Percentiles rank a stretch among this genome's conserved stretches.
Conservation (phyloP, 2,797 vertebrate genomes). For the Sebastes wilsoni region DNA sequence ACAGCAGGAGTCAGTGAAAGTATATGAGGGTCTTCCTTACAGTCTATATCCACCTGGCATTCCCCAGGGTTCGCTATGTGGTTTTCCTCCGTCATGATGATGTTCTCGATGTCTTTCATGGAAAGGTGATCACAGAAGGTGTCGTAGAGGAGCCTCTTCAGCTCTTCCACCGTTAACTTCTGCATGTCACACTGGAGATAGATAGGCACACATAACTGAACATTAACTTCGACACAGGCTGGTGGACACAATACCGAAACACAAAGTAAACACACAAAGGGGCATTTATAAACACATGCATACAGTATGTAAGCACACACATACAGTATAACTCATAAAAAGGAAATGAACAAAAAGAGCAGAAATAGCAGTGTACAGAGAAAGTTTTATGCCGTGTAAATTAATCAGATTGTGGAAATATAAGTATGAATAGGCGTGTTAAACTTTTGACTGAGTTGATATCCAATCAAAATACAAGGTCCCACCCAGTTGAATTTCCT, state of each 20-base stretch:
- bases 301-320: not conserved
- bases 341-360: not conserved
- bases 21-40: constrained; percentile 81
- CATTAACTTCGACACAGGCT: constrained; percentile 7
- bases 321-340: not conserved
- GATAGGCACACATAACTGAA: constrained; percentile 22
- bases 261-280: not conserved
- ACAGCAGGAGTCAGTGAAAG: not conserved
- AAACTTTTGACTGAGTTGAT: not conserved
- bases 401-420: not conserved
- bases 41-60: constrained; percentile 96
- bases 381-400: not conserved
- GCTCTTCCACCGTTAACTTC: constrained; percentile 96
- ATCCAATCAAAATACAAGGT: not conserved
- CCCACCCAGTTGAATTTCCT: not conserved
- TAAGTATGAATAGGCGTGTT: not conserved
- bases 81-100: constrained; percentile 99
- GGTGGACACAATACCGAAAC: not conserved
- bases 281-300: not conserved
- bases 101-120: constrained; percentile 99
- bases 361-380: not conserved
- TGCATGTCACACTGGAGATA: constrained; percentile 94
- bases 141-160: constrained; percentile 96
- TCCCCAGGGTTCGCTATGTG: constrained; percentile 94
- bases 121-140: constrained; percentile 98